Base-by-base conservation (phyloP, 2,888 invertebrate species). In the Lasiommata megera region DNA sequence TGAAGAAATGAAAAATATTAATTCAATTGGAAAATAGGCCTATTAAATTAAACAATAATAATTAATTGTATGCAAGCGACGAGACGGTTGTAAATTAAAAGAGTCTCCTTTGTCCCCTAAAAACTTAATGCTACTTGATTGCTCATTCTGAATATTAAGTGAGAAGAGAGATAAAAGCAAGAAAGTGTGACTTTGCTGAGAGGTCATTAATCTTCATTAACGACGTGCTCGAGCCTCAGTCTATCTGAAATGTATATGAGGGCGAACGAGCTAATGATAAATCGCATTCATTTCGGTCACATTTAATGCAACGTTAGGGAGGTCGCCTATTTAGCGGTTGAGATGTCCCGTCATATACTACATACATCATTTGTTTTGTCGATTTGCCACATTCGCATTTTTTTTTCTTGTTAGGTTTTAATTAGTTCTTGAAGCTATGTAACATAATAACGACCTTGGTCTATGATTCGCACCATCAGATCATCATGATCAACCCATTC, bases 191-290 rank as follows among this genome's bases (percentile, higher is more conserved):
- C 51, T 51, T 29, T 40, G 51, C 38, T 38, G 51, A 51, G 51
- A 28, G 51, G 28, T 51, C 51, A 51, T 51, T 51, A 51, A 51
- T 51, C 51, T 51, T 51, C 51, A 51, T 51, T 51, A 51, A 51
- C 51, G 51, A 51, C 16, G 51, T 40, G 28, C 51, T 51, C 51
- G 28, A 28, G 38, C 23, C 38, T 14, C 38, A 6, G 28, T 38
- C 51, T 51, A 51, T 51, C 51, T 51, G 38, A 50, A 50, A 51
- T 51, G 38, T 29, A 50, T 50, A 40, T 51, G 51, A 38, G 38
- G 38, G n/a, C 38, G 16, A 40, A 51, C 37, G 37, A 51, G 51
- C 23, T 46, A 38, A 38, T 51, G 51, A 51, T 51, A 38, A 51
- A 37, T 51, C 29, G 29, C 36, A 23, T 23, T 46, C 16, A 46